Conservation (phyloP, 2,113 vertebrate genomes). For the Phaethon lepturus region DNA sequence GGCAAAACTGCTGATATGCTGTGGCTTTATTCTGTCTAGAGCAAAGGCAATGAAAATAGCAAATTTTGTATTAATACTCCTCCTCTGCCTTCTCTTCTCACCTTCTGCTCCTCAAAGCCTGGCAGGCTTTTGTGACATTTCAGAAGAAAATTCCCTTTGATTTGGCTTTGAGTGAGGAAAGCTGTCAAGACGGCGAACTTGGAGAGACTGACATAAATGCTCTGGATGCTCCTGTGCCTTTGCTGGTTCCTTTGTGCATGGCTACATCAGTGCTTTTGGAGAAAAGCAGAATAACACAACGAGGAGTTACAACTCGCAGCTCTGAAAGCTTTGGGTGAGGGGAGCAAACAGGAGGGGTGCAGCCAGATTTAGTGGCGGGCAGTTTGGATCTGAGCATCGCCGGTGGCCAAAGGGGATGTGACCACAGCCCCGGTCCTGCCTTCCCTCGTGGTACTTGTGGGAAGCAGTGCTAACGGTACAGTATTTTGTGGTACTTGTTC, state of each 20-base stretch:
- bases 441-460: background rate
- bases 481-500: background rate
- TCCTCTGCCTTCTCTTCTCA: background rate
- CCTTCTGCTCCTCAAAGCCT: slow-evolving; percentile 5
- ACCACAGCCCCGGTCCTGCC: background rate
- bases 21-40: background rate
- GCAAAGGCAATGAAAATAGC: background rate
- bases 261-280: background rate
- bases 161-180: background rate
- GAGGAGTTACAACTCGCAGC: background rate
- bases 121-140: slow-evolving; percentile 10
- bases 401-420: accelerated
- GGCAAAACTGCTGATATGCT: background rate
- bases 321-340: background rate
- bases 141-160: background rate
- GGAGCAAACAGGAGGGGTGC: accelerated
- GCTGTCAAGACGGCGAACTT: background rate
- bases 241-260: accelerated
- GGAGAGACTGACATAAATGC: background rate
- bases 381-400: background rate
- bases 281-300: accelerated
- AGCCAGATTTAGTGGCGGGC: background rate
- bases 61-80: background rate
- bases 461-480: background rate
- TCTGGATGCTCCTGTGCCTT: background rate